Evolutionary conservation across 2,888 invertebrate genomes (phyloP).

Genomic region (Watsonalla cultraria): DNA sequence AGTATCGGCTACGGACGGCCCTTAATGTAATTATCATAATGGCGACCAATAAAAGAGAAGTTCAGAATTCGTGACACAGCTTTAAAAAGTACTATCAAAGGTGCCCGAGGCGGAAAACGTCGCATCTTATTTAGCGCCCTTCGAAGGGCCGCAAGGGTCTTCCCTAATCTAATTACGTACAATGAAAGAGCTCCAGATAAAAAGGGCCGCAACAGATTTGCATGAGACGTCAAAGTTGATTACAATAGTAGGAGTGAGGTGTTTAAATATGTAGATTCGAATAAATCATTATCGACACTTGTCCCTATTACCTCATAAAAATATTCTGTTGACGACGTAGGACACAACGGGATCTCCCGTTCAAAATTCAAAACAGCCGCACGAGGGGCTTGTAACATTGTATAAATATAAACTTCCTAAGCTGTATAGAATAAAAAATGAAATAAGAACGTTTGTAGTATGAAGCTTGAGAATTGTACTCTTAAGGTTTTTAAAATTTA

Average conservation of each 20-base stretch:
- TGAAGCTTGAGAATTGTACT: no score
- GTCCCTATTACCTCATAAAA: neutral
- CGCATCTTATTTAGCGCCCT: conserved; percentile 75
- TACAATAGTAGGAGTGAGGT: conserved; percentile 39
- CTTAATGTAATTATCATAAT: conserved; percentile 78
- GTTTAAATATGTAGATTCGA: conserved; percentile 44
- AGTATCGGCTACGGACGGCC: conserved; percentile 69
- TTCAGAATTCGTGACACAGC: conserved; percentile 72
- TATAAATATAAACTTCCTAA: no score
- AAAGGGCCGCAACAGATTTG: conserved; percentile 71
- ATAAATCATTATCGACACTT: conserved; percentile 37
- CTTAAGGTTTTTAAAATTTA: no score
- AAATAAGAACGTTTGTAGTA: no score
- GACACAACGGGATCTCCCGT: no score
- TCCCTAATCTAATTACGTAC: conserved; percentile 72
- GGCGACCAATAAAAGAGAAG: conserved; percentile 75
- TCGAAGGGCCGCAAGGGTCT: conserved; percentile 51
- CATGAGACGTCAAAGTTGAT: conserved; percentile 71
- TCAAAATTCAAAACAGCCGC: no score
- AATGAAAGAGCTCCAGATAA: conserved; percentile 67
- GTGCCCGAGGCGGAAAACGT: conserved; percentile 74
- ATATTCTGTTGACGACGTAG: neutral
- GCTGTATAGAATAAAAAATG: no score
- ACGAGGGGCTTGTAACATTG: no score
- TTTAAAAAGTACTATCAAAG: conserved; percentile 76